Percentiles rank a stretch among this genome's conserved stretches.
Evolutionary conservation across 1,140 invertebrate genomes (phyloP).

Genomic region (Popillia japonica): DNA sequence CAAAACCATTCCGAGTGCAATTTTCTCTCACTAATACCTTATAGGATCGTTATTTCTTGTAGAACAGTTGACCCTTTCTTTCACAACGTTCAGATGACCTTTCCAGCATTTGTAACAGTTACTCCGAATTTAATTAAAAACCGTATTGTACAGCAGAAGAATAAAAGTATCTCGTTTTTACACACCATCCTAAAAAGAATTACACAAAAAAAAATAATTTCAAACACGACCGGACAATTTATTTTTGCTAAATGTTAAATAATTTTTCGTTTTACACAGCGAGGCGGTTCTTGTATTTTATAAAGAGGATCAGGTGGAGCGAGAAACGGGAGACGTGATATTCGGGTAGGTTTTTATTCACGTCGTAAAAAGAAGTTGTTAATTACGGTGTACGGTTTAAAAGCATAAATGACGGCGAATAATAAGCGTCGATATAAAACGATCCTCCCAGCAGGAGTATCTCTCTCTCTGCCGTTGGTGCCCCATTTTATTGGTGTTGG

Average conservation of each 20-base stretch:
- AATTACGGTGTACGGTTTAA: constrained; percentile 7
- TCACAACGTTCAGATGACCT: not conserved
- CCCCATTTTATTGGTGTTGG: not conserved
- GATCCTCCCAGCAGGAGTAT: not conserved
- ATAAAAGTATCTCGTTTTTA: not conserved
- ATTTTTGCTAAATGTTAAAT: not conserved
- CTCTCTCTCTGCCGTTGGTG: not conserved
- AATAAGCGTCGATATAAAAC: not conserved
- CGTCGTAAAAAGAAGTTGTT: constrained; percentile 6
- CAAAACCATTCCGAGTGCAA: no score
- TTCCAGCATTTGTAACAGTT: not conserved
- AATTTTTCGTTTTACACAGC: not conserved
- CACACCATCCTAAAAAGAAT: not conserved
- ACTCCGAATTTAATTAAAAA: not conserved
- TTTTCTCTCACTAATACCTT: not conserved
- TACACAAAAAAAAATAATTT: not conserved
- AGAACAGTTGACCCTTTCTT: not conserved
- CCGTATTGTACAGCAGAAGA: not conserved
- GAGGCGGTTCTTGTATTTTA: not conserved
- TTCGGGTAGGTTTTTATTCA: constrained; percentile 5
- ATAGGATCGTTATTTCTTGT: not conserved
- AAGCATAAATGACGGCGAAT: not conserved
- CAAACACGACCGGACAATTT: not conserved
- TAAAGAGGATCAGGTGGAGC: not conserved
- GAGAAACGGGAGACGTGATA: not conserved